Base-by-base conservation (phyloP, 2,113 vertebrate species). In the Puntigrus tetrazona region DNA sequence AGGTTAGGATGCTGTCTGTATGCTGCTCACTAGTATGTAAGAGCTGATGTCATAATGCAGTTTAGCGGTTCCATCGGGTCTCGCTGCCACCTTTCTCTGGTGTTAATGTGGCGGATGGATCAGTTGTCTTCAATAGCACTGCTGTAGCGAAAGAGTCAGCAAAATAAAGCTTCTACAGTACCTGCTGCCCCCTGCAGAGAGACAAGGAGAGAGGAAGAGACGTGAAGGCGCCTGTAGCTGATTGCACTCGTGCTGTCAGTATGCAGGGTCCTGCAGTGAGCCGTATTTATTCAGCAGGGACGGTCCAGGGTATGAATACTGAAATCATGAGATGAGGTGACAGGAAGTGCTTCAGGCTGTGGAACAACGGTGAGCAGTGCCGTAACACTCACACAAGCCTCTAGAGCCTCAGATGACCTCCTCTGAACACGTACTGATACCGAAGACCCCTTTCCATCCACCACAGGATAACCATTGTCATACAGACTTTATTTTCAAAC, bases 191-290 rank as follows among this genome's bases (percentile, higher is more conserved):
- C 72, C 59, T 34, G 25, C 18, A 57, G 9, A 34, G 69, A 82
- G 77, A 81, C 47, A 82, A 22, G 38, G 34, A 22, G 9, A 29
- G 38, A 27, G 10, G 27, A 16, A 27, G 25, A 57, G 67, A 75
- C 1, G 43, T 3, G 79, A 52, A 76, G 61, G 81, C 67, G 76
- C 79, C 67, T 57, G 25, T 36, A 65, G 79, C 59, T 72, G 78
- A 85, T 85, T 85, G 72, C 83, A 52, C 80, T 85, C 72, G 63
- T 16, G 55, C 52, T 81, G 81, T 84, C 85, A 74, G 77, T 65
- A 72, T 75, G 78, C 72, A 73, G 82, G 38, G 27, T 52, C 55
- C 57, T 55, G 41, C 27, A 50, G 29, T 38, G 74, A 86, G 69
- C 29, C 34, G n/a, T 84, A 78, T 57, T 87, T 74, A 73, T 84